Evolutionary conservation across 1,140 invertebrate genomes (phyloP).

Genomic region (Calycopis cecrops): DNA sequence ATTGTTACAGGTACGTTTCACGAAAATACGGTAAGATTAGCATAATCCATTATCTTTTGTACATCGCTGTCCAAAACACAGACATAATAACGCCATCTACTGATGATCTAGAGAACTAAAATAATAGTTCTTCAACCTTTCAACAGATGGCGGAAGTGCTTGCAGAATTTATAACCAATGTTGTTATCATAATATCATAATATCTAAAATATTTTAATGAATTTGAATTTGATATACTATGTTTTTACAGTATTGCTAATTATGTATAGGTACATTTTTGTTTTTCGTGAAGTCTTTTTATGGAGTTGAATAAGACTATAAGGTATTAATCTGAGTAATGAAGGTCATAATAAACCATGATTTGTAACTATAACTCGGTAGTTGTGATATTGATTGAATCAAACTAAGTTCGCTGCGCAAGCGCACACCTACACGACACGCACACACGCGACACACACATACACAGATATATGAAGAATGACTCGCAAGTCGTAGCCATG

Average conservation of each 20-base stretch:
- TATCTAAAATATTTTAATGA: not conserved
- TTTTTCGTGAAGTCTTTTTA: too few species aligned
- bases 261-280: too few species aligned
- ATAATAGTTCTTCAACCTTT: constrained; percentile 24
- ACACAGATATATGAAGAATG: constrained; percentile 41
- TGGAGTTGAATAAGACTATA: too few species aligned
- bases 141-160: constrained; percentile 38
- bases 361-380: too few species aligned
- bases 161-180: too few species aligned
- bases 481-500: constrained; percentile 52
- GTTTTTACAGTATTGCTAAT: too few species aligned
- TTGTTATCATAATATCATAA: too few species aligned
- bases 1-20: constrained; percentile 32
- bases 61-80: not conserved
- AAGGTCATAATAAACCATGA: too few species aligned
- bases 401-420: constrained; percentile 9
- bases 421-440: constrained; percentile 26
- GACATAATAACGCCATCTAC: constrained; percentile 32
- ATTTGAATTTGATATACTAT: not conserved
- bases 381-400: not conserved
- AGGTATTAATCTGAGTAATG: too few species aligned
- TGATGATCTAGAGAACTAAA: constrained; percentile 19
- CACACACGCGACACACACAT: constrained; percentile 30
- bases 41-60: not conserved
- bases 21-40: not conserved